phyloP scores from a whole-genome alignment of 2,888 invertebrate genomes.

The Chalcosyrphus nemorum region DNA sequence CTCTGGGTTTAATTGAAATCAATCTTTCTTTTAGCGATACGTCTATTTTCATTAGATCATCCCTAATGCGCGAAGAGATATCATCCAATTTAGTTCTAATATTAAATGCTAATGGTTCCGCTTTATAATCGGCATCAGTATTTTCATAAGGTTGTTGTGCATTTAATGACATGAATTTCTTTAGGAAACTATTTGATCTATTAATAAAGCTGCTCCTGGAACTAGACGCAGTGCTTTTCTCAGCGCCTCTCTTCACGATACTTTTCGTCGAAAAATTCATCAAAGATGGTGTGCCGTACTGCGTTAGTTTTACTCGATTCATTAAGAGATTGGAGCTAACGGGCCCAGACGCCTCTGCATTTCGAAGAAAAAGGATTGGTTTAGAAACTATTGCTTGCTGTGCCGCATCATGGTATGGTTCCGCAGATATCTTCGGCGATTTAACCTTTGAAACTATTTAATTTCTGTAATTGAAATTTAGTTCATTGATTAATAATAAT shows the following conservation, averaged over 20 bases:
- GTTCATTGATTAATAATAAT: background rate
- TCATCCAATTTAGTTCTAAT: background rate
- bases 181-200: background rate
- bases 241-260: background rate
- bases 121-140: too few relatives aligned
- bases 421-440: background rate
- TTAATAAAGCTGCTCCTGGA: background rate
- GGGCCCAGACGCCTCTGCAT: background rate
- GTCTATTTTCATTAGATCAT: constrained; percentile 8
- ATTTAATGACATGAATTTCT: background rate
- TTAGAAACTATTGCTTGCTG: constrained; percentile 7
- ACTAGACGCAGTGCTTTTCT: background rate
- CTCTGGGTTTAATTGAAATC: background rate
- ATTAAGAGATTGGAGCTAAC: background rate
- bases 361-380: background rate
- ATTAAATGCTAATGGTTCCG: background rate
- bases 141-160: background rate
- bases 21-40: background rate
- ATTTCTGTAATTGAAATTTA: background rate
- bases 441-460: background rate
- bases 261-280: background rate
- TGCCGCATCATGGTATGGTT: background rate
- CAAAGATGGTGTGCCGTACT: background rate
- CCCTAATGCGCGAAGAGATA: background rate
- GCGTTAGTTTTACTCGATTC: background rate